Conservation (phyloP, 1,140 invertebrate genomes). For the Drosophila eugracilis region DNA sequence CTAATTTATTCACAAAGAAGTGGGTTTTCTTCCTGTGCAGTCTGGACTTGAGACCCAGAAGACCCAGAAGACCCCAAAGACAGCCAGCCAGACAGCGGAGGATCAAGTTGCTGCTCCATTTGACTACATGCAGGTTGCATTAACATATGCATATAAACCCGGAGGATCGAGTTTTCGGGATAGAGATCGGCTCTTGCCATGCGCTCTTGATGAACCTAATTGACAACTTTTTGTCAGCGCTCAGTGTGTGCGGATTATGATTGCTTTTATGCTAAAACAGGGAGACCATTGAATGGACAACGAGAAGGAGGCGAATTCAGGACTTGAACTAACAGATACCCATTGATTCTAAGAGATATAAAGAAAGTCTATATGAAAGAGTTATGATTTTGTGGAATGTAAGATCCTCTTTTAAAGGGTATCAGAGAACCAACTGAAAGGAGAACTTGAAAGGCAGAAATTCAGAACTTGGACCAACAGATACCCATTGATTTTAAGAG, state of each 20-base stretch:
- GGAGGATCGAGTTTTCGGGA: constrained; percentile 18
- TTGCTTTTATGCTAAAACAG: constrained; percentile 74
- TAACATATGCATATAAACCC: constrained; percentile 37
- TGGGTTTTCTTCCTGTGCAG: not conserved
- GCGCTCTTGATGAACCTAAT: constrained; percentile 73
- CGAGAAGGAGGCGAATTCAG: too few species aligned
- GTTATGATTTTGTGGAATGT: too few species aligned
- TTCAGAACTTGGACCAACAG: not conserved
- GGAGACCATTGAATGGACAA: not conserved
- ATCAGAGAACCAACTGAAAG: too few species aligned
- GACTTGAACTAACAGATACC: too few species aligned
- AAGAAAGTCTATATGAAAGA: too few species aligned
- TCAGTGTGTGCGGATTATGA: constrained; percentile 77
- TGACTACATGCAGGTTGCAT: constrained; percentile 44
- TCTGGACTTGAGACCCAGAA: not conserved
- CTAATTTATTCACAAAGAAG: not conserved
- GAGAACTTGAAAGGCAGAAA: not conserved
- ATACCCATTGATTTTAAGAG: too few species aligned
- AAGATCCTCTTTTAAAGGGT: too few species aligned
- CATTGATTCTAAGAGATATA: too few species aligned
- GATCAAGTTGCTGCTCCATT: constrained; percentile 30
- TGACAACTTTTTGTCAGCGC: constrained; percentile 81
- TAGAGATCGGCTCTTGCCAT: constrained; percentile 28
- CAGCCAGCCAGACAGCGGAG: not conserved
- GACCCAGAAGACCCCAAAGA: constrained; percentile 5